Base-by-base conservation (phyloP, 2,888 invertebrate genomes). In the Lepidochrysops patricia region DNA sequence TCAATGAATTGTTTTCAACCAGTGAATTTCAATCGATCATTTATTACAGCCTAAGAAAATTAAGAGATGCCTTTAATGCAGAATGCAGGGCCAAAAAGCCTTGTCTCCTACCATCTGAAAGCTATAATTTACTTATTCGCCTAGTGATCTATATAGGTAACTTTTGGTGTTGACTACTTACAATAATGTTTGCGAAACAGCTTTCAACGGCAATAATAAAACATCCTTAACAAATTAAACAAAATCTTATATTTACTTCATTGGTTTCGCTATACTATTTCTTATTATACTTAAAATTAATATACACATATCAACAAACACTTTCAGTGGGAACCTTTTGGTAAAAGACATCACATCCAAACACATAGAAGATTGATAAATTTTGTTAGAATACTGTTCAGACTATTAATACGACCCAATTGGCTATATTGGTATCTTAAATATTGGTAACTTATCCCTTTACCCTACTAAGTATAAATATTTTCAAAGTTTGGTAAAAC, bases 231-330 rank as follows among this genome's bases (percentile, higher is more conserved):
- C 43, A 54, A 57, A 59, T 58, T 35, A 59, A 66, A 64, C 62
- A 66, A 61, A 66, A 64, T 64, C 64, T 68, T 67, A 62, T 50
- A 57, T 58, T 68, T 66, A 68, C 80, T 82, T 84, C 84, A 83
- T 84, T 84, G 84, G 84, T 82, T 80, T 69, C 77, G 72, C 69
- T 72, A 70, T 70, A 68, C 67, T 63, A 68, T 66, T 60, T 67
- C 67, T 67, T 35, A 66, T 64, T 67, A 68, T 68, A 68, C 63
- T 62, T 62, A 61, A 66, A 63, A 57, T 62, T 61, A 69, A 73
- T 73, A 76, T 67, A 72, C 72, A 75, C 72, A 72, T 67, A 72
- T 73, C 79, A 82, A 83, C 79, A 82, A 73, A 77, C 78, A 73
- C 72, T 77, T 73, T 78, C 80, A 81, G 80, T 81, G 77, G 80